phyloP scores from a whole-genome alignment of 53 echinoderm and acorn worm genomes.

The Hippasteria phrygiana region DNA sequence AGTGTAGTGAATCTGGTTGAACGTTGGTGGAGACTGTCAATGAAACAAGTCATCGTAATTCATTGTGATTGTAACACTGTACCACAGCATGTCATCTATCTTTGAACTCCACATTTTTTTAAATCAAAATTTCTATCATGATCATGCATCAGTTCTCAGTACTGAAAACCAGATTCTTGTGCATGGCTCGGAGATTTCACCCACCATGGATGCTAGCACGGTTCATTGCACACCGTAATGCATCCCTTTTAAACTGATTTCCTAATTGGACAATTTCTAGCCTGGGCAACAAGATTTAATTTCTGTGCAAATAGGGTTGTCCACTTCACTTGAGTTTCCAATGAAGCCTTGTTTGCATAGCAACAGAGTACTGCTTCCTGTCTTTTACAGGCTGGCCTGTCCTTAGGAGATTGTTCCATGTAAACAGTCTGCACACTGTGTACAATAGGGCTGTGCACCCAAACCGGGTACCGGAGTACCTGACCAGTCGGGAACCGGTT shows the following conservation, averaged over 20 bases:
- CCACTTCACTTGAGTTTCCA: slow-evolving; percentile 3
- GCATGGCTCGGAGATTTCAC: neutral
- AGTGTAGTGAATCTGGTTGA: no score
- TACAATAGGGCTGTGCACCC: no score
- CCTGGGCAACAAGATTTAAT: neutral
- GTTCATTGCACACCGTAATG: neutral
- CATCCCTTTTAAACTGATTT: neutral
- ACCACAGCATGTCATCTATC: no score
- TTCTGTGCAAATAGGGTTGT: slow-evolving; percentile 31
- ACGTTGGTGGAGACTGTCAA: no score
- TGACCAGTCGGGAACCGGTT: no score
- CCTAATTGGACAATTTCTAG: neutral
- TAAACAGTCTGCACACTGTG: neutral
- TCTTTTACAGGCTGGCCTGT: slow-evolving; percentile 6
- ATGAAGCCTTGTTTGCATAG: slow-evolving; percentile 45
- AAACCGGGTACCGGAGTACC: no score
- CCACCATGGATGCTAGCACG: neutral
- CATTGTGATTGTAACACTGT: no score
- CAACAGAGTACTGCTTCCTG: slow-evolving; percentile 28
- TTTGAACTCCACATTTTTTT: no score
- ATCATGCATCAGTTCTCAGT: no score
- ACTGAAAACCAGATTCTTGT: no score
- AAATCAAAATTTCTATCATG: no score
- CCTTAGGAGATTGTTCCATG: neutral
- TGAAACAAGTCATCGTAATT: no score